phyloP scores from a whole-genome alignment of 2,888 invertebrate species.

The Plemyria rubiginata region DNA sequence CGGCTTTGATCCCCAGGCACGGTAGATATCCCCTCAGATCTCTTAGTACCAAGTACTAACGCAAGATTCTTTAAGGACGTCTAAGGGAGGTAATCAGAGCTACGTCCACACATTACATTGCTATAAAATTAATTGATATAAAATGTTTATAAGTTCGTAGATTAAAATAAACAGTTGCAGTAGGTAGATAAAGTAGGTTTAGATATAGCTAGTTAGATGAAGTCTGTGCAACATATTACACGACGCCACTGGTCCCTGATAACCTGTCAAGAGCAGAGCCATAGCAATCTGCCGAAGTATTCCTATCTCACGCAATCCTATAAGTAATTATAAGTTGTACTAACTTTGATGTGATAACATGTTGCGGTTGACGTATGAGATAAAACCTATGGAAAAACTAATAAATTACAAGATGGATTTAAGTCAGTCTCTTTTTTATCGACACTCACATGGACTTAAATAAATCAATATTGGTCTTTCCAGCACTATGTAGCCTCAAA shows the following conservation, averaged over 20 bases:
- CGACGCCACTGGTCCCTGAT: conserved; percentile 44
- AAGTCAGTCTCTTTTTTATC: background rate
- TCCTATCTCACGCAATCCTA: conserved; percentile 52
- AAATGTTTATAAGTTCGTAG: too few species aligned
- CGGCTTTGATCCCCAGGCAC: too few species aligned
- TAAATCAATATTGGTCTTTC: too few species aligned
- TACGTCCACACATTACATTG: too few species aligned
- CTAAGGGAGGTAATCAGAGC: too few species aligned
- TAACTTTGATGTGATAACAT: conserved; percentile 27
- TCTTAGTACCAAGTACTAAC: too few species aligned
- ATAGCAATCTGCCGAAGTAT: conserved; percentile 51
- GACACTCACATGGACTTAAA: too few species aligned
- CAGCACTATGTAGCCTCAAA: too few species aligned
- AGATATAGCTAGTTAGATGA: conserved; percentile 7
- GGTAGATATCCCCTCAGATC: too few species aligned
- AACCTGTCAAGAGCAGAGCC: conserved; percentile 62
- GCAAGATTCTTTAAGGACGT: too few species aligned
- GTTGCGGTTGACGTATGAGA: conserved; percentile 25
- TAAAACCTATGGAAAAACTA: background rate
- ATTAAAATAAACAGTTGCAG: too few species aligned
- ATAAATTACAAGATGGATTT: background rate
- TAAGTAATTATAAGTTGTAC: conserved; percentile 55
- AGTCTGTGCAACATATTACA: conserved; percentile 27
- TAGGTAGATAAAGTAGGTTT: background rate
- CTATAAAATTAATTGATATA: too few species aligned